Evolutionary conservation across 1,140 invertebrate species (phyloP).

Genomic region (Cardiocondyla obscurior): DNA sequence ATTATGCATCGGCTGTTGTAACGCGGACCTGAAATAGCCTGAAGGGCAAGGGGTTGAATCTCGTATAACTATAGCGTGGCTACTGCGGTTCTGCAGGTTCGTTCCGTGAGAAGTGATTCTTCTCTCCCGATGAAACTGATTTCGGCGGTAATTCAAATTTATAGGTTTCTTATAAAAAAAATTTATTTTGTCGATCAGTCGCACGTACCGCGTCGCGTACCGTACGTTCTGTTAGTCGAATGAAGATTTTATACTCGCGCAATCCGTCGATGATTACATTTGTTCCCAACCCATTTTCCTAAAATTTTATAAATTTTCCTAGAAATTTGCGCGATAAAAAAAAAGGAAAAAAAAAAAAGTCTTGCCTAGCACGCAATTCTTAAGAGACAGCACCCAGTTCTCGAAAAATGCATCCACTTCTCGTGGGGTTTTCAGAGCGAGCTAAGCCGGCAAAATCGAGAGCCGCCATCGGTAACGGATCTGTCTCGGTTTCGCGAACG

Average conservation of each 20-base stretch:
- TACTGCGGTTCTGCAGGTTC: slow-evolving; percentile 3
- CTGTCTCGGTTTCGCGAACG: slow-evolving; percentile 72
- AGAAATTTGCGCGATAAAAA: background rate
- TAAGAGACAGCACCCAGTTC: background rate
- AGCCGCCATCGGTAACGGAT: slow-evolving; percentile 68
- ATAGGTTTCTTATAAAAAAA: background rate
- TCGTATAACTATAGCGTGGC: background rate
- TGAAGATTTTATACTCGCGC: too few relatives aligned
- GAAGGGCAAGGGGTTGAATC: slow-evolving; percentile 30
- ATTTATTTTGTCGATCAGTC: too few relatives aligned
- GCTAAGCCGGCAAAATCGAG: slow-evolving; percentile 68
- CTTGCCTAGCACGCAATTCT: background rate
- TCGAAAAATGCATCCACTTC: background rate
- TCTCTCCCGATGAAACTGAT: background rate
- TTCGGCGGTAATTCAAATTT: background rate
- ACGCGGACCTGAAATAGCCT: background rate
- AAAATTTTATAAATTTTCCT: background rate
- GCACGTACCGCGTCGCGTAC: too few relatives aligned
- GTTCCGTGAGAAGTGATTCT: background rate
- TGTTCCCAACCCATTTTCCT: too few relatives aligned
- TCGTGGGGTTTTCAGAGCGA: slow-evolving; percentile 28
- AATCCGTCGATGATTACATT: background rate
- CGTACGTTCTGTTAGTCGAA: too few relatives aligned
- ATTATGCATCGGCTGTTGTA: slow-evolving; percentile 23
- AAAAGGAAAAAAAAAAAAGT: background rate